Conservation (phyloP, 2,113 vertebrate genomes). For the Herpetotheres cachinnans region DNA sequence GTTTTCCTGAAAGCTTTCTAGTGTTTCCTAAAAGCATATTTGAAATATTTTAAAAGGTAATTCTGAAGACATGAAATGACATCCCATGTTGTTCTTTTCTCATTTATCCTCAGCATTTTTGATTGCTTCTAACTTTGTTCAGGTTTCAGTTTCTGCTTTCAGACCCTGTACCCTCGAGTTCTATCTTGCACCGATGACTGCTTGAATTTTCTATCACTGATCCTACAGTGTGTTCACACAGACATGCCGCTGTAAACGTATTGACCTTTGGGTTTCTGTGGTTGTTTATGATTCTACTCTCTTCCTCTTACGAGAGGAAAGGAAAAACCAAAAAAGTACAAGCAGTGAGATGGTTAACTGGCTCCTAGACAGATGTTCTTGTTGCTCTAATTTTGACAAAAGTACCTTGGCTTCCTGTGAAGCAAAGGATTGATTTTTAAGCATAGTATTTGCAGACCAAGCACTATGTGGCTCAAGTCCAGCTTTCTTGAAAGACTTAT, state of each 20-base stretch:
- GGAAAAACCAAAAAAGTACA: neutral
- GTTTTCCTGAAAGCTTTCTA: neutral
- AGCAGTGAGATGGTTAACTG: conserved; percentile 44
- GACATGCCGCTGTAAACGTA: neutral
- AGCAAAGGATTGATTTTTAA: conserved; percentile 68
- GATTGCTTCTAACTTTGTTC: neutral
- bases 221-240: neutral
- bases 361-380: conserved; percentile 25
- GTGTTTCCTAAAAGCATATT: neutral
- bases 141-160: neutral
- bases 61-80: neutral
- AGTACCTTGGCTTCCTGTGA: conserved; percentile 57
- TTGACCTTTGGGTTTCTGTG: conserved; percentile 6
- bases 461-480: conserved; percentile 47
- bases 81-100: neutral
- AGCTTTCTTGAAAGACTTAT: conserved; percentile 56
- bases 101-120: neutral
- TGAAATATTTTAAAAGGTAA: neutral
- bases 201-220: conserved; percentile 35
- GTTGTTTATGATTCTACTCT: neutral
- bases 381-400: conserved; percentile 61
- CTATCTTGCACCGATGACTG: neutral
- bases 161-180: neutral
- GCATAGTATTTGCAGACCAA: conserved; percentile 58
- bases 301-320: neutral